These are phyloP conservation scores for Poeciliopsis gracilis DNA, from an alignment of 2,797 vertebrate genomes.

Conservation along the genomic window DNA sequence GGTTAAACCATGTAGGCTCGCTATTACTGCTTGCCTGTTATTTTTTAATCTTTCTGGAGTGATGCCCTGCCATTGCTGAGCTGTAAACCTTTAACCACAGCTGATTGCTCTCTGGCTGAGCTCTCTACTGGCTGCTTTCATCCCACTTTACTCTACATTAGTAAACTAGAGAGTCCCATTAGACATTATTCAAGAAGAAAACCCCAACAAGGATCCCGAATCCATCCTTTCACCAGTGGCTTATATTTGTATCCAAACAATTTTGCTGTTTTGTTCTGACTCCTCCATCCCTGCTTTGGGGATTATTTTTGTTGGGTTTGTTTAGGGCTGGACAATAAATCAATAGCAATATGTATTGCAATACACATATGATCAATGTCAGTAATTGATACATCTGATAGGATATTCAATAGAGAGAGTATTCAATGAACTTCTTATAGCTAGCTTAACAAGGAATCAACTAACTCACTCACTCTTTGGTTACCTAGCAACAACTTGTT, in stretches of 20 bases:
- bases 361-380: no score
- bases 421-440: no score
- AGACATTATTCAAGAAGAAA: constrained; percentile 12
- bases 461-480: no score
- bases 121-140: constrained; percentile 75
- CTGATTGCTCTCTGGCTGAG: constrained; percentile 80
- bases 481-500: no score
- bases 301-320: constrained; percentile 1
- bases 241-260: background rate
- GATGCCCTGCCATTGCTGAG: constrained; percentile 63
- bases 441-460: no score
- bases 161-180: constrained; percentile 23
- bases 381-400: no score
- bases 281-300: background rate
- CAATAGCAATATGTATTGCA: no score
- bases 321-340: no score
- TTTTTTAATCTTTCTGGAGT: constrained; percentile 23
- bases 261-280: background rate
- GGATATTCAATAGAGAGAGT: no score
- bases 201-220: constrained; percentile 15
- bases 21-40: constrained; percentile 33
- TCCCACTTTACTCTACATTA: constrained; percentile 26
- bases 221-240: background rate
- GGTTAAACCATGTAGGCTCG: constrained; percentile 39
- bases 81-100: constrained; percentile 69